Evolutionary conservation across 2,113 vertebrate species (phyloP).

Genomic region (Bucco capensis): DNA sequence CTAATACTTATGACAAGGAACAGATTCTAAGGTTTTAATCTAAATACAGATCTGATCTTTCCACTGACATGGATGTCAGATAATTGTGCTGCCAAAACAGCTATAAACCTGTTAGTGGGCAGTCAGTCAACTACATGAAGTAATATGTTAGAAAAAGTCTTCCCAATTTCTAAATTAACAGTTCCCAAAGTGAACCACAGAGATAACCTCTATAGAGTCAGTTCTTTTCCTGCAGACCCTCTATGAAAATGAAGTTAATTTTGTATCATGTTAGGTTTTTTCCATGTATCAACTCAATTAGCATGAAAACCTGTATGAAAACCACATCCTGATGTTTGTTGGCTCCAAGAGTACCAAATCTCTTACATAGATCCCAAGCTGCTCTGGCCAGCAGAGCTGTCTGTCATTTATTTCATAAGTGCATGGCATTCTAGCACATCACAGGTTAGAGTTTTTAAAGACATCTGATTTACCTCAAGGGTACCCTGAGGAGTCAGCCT

Average conservation of each 20-base stretch:
- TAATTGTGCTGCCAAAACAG: neutral
- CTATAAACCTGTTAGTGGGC: neutral
- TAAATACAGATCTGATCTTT: neutral
- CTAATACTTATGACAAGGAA: neutral
- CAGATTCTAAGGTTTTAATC: neutral
- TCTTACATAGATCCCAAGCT: neutral
- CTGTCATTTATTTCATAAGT: neutral
- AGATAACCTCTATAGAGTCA: neutral
- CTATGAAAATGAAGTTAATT: neutral
- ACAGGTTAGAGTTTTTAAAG: neutral
- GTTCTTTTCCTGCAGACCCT: neutral
- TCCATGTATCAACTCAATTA: neutral
- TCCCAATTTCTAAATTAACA: neutral
- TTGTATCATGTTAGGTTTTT: neutral
- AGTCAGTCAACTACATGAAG: neutral
- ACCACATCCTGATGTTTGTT: neutral
- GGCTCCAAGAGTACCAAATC: neutral
- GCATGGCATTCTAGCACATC: neutral
- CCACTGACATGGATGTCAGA: neutral
- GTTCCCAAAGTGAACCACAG: neutral
- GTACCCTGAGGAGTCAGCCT: conserved; percentile 11
- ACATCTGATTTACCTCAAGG: conserved; percentile 25
- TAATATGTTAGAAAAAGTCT: neutral
- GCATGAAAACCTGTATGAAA: neutral
- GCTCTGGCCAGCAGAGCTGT: neutral